Percentiles rank a stretch among this genome's conserved stretches.
phyloP scores from a whole-genome alignment of 2,797 vertebrate genomes.

The Botia kubotai region DNA sequence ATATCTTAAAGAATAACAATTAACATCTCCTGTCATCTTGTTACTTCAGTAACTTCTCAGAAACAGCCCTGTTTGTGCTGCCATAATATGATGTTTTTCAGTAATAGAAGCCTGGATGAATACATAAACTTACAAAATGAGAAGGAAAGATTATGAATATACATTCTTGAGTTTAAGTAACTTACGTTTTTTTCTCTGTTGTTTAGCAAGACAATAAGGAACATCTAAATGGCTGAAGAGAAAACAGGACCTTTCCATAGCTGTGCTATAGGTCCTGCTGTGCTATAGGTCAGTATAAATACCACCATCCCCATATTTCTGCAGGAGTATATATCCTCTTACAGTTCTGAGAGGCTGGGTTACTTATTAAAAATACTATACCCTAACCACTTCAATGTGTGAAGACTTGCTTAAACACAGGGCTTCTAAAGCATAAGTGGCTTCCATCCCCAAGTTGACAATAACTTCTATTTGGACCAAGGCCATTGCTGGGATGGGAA shows the following conservation, averaged over 20 bases:
- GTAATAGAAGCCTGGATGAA: too few relatives aligned
- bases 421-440: constrained; percentile 19
- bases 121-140: too few relatives aligned
- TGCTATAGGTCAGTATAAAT: constrained; percentile 55
- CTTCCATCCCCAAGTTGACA: background rate
- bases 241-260: constrained; percentile 53
- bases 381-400: constrained; percentile 42
- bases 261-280: too few relatives aligned
- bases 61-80: too few relatives aligned
- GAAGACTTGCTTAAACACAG: constrained; percentile 26
- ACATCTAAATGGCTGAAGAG: constrained; percentile 42
- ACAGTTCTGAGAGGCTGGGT: constrained; percentile 42
- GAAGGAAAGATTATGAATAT: too few relatives aligned
- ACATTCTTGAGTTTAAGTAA: too few relatives aligned
- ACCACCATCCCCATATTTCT: constrained; percentile 42
- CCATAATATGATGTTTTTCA: too few relatives aligned
- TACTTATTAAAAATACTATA: constrained; percentile 53
- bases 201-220: constrained; percentile 32
- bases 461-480: background rate
- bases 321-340: constrained; percentile 47
- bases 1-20: too few relatives aligned
- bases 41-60: too few relatives aligned
- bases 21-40: too few relatives aligned
- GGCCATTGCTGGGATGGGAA: background rate
- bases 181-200: background rate